These are phyloP conservation scores for Python bivittatus DNA, from an alignment of 2,113 vertebrate genomes.

Conservation along the genomic window DNA sequence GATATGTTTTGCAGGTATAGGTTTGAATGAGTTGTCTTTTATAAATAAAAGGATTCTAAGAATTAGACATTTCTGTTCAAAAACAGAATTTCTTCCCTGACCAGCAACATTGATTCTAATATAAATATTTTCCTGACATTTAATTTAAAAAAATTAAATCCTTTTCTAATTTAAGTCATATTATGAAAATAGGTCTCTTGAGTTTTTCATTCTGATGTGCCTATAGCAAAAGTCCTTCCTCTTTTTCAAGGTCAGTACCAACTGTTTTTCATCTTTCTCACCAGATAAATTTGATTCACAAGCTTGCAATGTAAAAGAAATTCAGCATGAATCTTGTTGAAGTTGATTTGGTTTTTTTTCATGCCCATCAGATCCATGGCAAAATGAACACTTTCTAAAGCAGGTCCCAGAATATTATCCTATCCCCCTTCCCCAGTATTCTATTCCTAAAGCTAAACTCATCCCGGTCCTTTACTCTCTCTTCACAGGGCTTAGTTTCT, in stretches of 20 bases:
- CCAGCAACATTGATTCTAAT: neutral
- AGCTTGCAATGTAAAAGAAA: neutral
- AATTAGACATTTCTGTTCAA: neutral
- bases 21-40: neutral
- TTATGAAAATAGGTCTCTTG: neutral
- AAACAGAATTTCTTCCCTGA: neutral
- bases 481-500: neutral
- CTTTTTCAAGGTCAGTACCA: too few species aligned
- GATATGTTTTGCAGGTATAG: too few species aligned
- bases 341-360: neutral
- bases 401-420: neutral
- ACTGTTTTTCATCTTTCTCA: neutral
- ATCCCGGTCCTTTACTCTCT: neutral
- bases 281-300: neutral
- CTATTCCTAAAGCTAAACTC: neutral
- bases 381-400: neutral
- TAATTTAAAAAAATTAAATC: neutral
- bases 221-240: neutral
- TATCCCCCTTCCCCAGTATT: neutral
- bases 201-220: neutral
- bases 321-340: neutral
- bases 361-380: neutral
- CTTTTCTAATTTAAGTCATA: neutral
- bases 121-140: neutral
- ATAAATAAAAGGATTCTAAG: neutral